Evolutionary conservation across 2,888 invertebrate genomes (phyloP), one percentile per base, ranked within the genome.

Genomic region (Gastracanthus pulcherrimus): DNA sequence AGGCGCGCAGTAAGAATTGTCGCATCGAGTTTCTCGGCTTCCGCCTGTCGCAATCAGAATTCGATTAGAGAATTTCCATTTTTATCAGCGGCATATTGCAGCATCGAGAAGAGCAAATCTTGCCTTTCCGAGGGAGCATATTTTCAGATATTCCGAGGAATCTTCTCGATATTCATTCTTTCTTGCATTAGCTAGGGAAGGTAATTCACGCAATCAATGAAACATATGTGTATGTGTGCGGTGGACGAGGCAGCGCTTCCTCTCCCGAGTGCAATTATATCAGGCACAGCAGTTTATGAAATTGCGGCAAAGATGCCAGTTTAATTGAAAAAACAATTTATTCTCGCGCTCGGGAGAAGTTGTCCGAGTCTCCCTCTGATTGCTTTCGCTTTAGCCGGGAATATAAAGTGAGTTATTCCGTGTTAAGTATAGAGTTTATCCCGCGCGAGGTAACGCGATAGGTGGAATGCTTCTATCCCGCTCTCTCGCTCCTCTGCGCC

Each of bases 301-400:
- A 70, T 55, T 23, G 51, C 38, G 19, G 26, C 19, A 26, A 60
- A 62, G 34, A 23, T 23, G 29, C 34, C 11, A 11, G 29, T 67
- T 76, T 67, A 67, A 76, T 67, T 58, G 58, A 76, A 76, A 67
- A 58, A 58, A 31, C 31, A 55, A 76, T 76, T 45, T 69, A 71
- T 69, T 31, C 64, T n/a, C n/a, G n/a, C n/a, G n/a, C n/a, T n/a
- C n/a, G n/a, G n/a, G n/a, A n/a, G n/a, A n/a, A n/a, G n/a, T n/a
- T n/a, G n/a, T n/a, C n/a, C n/a, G 29, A 29, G 26, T 11, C 58
- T 5, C 11, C 0, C 34, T 4, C 38, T n/a, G n/a, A 19, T 1
- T 36, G 45, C 19, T 16, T 16, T 26, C 11, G 11, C 26, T 11
- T 11, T n/a, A 6, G 41, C 23, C 5, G 60, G 11, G 26, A 66